Percentiles rank a stretch among this genome's conserved stretches.
Conservation (phyloP, 2,797 vertebrate genomes). For the Geotrypetes seraphini region DNA sequence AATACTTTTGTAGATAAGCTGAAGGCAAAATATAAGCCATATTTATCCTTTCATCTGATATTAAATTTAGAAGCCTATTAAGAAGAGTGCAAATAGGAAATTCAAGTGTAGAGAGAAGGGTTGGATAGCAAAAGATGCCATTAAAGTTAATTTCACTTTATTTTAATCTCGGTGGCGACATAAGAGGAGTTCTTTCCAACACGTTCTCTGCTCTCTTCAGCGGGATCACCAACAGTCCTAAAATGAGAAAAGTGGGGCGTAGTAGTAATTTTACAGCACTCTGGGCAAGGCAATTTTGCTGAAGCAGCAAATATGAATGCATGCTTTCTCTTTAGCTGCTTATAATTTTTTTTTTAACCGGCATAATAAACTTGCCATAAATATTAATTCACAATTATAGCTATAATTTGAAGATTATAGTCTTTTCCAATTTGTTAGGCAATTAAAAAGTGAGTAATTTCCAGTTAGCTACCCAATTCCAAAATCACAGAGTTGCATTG, state of each 20-base stretch:
- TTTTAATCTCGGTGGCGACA: conserved; percentile 19
- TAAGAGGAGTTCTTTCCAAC: too few species aligned
- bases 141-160: conserved; percentile 19
- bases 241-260: conserved; percentile 4
- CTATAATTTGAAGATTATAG: conserved; percentile 22
- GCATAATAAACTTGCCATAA: conserved; percentile 9
- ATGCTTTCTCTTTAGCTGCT: conserved; percentile 1
- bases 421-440: conserved; percentile 16
- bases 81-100: not conserved
- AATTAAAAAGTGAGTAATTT: conserved; percentile 22
- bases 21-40: not conserved
- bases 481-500: conserved; percentile 16
- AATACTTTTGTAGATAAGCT: not conserved
- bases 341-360: not conserved
- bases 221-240: conserved; percentile 8
- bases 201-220: conserved; percentile 4
- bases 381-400: conserved; percentile 19
- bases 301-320: conserved; percentile 3
- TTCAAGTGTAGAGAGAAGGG: not conserved
- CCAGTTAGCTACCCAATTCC: conserved; percentile 17
- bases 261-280: conserved; percentile 8
- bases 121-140: conserved; percentile 9
- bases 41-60: not conserved
- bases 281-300: conserved; percentile 3
- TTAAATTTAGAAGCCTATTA: not conserved